Percentiles rank a stretch among this genome's conserved stretches.
phyloP scores from a whole-genome alignment of 2,888 invertebrate species.

The Lithophane ornitopus region DNA sequence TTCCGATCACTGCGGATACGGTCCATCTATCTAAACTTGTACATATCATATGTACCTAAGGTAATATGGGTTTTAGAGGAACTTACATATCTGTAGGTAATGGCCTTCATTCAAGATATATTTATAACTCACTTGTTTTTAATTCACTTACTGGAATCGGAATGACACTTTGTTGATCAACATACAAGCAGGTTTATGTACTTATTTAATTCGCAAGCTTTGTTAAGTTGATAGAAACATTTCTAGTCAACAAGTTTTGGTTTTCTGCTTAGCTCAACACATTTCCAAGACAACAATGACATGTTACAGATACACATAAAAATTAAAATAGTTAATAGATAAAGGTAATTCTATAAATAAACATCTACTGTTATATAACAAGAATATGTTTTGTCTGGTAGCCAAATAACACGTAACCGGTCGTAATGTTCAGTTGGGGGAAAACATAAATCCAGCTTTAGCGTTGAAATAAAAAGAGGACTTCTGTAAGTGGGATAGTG shows the following conservation, averaged over 20 bases:
- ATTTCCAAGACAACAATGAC: neutral
- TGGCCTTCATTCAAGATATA: neutral
- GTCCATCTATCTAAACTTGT: constrained; percentile 26
- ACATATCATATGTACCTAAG: constrained; percentile 21
- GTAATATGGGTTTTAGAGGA: neutral
- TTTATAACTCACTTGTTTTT: neutral
- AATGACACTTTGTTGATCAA: neutral
- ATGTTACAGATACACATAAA: neutral
- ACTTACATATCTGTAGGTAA: neutral
- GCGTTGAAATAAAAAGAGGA: constrained; percentile 87
- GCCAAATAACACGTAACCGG: constrained; percentile 75
- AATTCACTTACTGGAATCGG: neutral
- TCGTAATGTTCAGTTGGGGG: constrained; percentile 80
- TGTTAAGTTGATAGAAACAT: neutral
- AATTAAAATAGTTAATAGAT: constrained; percentile 28
- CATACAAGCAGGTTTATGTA: neutral
- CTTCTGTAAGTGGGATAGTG: constrained; percentile 87
- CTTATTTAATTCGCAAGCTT: neutral
- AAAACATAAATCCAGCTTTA: constrained; percentile 85
- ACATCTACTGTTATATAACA: constrained; percentile 57
- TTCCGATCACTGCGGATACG: constrained; percentile 52
- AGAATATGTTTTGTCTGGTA: constrained; percentile 67
- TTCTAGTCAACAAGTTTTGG: neutral
- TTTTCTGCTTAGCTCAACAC: neutral
- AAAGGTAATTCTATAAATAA: constrained; percentile 44